A percentile compares a stretch with the other conserved stretches of the same genome.
Conservation (phyloP, 2,797 vertebrate species). For the Spinus pinus region DNA sequence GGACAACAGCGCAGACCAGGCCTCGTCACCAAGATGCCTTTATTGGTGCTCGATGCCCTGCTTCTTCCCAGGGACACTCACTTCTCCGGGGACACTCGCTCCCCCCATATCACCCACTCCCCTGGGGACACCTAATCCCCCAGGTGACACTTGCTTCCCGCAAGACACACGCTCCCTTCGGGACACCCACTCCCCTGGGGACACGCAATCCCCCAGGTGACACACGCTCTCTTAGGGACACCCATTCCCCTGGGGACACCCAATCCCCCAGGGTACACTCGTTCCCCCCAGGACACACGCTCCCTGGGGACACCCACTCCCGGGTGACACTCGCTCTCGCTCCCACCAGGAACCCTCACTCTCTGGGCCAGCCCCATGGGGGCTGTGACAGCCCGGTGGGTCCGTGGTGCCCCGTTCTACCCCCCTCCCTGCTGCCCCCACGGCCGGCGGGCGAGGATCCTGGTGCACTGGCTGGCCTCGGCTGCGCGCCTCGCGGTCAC, state of each 20-base stretch:
- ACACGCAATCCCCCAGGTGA: not conserved
- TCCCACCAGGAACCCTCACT: not conserved
- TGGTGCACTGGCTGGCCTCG: not conserved
- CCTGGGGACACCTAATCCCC: not conserved
- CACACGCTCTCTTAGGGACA: not conserved
- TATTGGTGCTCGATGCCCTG: not conserved
- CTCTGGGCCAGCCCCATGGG: not conserved
- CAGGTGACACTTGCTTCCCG: not conserved
- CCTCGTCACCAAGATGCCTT: conserved; percentile 2
- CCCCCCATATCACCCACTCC: not conserved
- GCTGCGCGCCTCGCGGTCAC: conserved; percentile 61
- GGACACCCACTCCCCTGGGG: not conserved
- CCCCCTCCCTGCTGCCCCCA: not conserved
- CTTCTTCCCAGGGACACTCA: not conserved
- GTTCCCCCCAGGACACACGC: not conserved
- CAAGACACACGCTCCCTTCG: not conserved
- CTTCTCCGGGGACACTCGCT: not conserved
- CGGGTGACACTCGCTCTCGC: not conserved
- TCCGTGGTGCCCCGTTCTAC: not conserved
- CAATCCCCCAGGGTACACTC: not conserved
- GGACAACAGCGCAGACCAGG: not conserved
- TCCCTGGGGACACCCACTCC: not conserved
- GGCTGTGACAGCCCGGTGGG: not conserved
- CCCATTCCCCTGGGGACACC: not conserved
- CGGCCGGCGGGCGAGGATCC: not conserved